These are phyloP conservation scores for Bilobella aurantiaca DNA, from an alignment of 1,140 invertebrate genomes.

Conservation along the genomic window DNA sequence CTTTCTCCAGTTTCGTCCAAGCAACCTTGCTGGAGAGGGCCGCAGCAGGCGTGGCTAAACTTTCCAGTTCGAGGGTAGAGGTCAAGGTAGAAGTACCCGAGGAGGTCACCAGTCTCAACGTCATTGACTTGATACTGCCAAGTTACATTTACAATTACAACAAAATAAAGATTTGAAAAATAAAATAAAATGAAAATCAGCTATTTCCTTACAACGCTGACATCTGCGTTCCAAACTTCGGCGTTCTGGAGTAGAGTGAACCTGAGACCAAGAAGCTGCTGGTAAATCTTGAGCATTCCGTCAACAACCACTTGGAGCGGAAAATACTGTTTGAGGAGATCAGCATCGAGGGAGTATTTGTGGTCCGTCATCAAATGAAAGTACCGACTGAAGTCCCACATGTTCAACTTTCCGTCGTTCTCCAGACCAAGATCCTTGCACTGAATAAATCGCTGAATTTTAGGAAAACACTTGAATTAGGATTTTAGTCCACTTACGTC, in stretches of 20 bases:
- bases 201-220: conserved; percentile 42
- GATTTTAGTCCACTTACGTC: conserved; percentile 37
- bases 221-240: conserved; percentile 47
- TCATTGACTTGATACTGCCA: conserved; percentile 44
- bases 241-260: conserved; percentile 42
- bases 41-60: conserved; percentile 39
- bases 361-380: conserved; percentile 44
- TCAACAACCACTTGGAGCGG: conserved; percentile 45
- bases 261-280: conserved; percentile 44
- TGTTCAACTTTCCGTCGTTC: conserved; percentile 43
- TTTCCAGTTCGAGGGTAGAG: conserved; percentile 47
- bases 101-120: conserved; percentile 36
- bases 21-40: conserved; percentile 42
- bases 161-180: conserved; percentile 5
- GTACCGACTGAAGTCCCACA: conserved; percentile 47
- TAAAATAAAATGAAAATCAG: conserved; percentile 1
- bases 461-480: background rate
- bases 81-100: conserved; percentile 49
- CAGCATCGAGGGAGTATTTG: conserved; percentile 46
- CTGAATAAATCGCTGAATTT: conserved; percentile 35
- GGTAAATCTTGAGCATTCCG: conserved; percentile 47
- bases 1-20: conserved; percentile 37
- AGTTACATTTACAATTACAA: too few species aligned
- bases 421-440: conserved; percentile 42
- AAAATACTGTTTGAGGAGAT: conserved; percentile 47